phyloP scores from a whole-genome alignment of 2,113 vertebrate species.

The Myocastor coypus region DNA sequence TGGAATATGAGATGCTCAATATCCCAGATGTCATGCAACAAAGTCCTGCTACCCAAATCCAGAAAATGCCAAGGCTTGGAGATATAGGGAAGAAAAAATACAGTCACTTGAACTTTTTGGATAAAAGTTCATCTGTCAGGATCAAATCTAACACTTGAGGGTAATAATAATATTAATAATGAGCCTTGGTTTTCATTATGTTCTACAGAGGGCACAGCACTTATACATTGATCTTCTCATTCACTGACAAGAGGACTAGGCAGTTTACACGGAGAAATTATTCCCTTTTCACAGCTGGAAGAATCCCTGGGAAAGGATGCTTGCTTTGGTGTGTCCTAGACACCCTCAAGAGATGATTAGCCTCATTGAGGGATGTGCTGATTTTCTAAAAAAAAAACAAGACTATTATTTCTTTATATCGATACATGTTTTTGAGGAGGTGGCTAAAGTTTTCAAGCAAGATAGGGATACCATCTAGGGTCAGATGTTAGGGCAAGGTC shows the following conservation, averaged over 20 bases:
- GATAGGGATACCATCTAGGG: background rate
- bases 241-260: background rate
- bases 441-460: background rate
- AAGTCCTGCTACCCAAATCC: background rate
- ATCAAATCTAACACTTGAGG: background rate
- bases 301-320: background rate
- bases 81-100: background rate
- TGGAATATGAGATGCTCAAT: background rate
- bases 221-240: background rate
- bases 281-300: background rate
- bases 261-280: background rate
- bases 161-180: background rate
- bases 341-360: background rate
- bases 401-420: background rate
- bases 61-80: background rate
- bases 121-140: background rate
- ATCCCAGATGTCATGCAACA: background rate
- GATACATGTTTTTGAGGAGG: background rate
- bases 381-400: background rate
- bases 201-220: background rate
- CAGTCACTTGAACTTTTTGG: background rate
- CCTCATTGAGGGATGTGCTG: background rate
- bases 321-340: background rate
- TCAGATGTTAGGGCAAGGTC: background rate
- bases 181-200: background rate